A percentile compares a stretch with the other conserved stretches of the same genome.
Conservation (phyloP, 2,888 invertebrate species). For the Gerris lacustris region DNA sequence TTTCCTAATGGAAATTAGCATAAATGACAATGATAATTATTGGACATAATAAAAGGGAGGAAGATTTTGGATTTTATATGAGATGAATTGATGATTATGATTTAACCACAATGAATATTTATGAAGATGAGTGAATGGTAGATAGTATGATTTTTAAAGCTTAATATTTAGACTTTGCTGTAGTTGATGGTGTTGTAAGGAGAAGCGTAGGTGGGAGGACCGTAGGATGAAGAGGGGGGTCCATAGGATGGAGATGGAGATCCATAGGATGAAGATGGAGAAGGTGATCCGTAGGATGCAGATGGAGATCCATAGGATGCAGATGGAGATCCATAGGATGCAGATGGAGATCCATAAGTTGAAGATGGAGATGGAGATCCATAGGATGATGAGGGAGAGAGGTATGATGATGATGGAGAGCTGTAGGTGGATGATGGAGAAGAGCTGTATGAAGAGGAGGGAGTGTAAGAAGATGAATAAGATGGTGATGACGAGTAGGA, state of each 20-base stretch:
- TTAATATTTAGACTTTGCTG: slow-evolving; percentile 8
- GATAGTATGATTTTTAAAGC: slow-evolving; percentile 2
- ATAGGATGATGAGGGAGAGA: slow-evolving; percentile 13
- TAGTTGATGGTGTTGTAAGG: slow-evolving; percentile 4
- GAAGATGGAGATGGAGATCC: slow-evolving; percentile 11
- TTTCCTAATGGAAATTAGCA: no score
- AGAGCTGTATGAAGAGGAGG: slow-evolving; percentile 14
- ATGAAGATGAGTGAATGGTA: background rate
- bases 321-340: slow-evolving; percentile 11
- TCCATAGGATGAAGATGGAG: slow-evolving; percentile 9
- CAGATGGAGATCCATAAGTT: slow-evolving; percentile 10
- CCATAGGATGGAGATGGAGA: slow-evolving; percentile 3
- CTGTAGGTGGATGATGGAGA: slow-evolving; percentile 15
- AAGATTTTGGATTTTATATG: background rate
- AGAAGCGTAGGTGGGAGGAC: slow-evolving; percentile 10
- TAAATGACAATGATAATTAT: no score
- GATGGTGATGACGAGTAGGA: slow-evolving; percentile 18
- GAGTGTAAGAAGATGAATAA: slow-evolving; percentile 11
- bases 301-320: slow-evolving; percentile 13
- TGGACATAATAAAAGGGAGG: background rate
- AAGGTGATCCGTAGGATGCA: slow-evolving; percentile 14
- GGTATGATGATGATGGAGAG: slow-evolving; percentile 24
- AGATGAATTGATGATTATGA: no score
- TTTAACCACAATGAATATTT: background rate
- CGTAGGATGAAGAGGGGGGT: slow-evolving; percentile 10